Evolutionary conservation across 2,113 vertebrate species (phyloP).

Genomic region (Strigops habroptila): DNA sequence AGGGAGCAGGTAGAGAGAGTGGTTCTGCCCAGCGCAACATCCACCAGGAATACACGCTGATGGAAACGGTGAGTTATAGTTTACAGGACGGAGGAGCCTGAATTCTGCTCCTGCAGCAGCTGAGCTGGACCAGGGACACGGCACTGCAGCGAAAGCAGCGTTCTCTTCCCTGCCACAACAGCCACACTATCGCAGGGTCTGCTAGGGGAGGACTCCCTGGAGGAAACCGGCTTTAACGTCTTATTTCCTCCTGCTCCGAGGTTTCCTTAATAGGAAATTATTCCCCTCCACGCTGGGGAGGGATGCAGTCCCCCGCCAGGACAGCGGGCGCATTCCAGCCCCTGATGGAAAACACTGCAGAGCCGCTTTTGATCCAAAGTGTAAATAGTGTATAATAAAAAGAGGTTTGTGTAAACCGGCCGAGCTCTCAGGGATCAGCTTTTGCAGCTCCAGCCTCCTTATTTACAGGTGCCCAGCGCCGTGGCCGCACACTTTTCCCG

Average conservation of each 20-base stretch:
- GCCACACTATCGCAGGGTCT: background rate
- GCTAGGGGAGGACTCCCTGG: background rate
- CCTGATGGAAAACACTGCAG: conserved; percentile 51
- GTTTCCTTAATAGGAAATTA: conserved; percentile 73
- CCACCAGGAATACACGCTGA: background rate
- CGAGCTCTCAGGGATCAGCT: background rate
- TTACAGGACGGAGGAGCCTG: background rate
- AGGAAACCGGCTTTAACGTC: background rate
- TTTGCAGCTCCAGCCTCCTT: conserved; percentile 2
- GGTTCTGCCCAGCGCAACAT: background rate
- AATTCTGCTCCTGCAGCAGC: background rate
- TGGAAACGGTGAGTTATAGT: background rate
- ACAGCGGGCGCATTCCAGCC: conserved; percentile 50
- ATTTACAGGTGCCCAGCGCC: background rate
- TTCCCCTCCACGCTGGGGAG: background rate
- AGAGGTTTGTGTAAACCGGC: conserved; percentile 43
- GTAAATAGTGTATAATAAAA: conserved; percentile 68
- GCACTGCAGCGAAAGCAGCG: accelerated
- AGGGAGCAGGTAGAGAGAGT: background rate
- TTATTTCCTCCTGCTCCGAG: conserved; percentile 50
- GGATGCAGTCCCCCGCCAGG: background rate
- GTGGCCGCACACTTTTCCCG: accelerated
- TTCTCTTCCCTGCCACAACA: background rate
- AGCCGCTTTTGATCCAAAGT: conserved; percentile 50
- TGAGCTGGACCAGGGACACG: background rate